Percentiles rank a stretch among this genome's conserved stretches.
phyloP scores from a whole-genome alignment of 2,888 invertebrate species.

The Polydrusus tereticollis region DNA sequence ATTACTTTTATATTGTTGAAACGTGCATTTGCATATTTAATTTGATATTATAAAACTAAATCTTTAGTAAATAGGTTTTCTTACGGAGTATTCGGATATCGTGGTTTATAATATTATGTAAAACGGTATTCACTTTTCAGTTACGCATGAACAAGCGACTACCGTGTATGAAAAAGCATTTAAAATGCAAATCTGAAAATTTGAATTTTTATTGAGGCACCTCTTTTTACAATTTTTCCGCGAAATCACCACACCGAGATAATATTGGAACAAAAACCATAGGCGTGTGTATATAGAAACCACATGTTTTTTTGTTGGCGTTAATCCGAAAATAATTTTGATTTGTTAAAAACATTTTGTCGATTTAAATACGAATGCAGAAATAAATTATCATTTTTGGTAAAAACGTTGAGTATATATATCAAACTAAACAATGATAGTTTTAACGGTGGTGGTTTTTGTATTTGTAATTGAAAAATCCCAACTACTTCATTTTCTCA shows the following conservation, averaged over 20 bases:
- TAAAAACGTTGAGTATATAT: not conserved
- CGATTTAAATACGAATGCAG: not conserved
- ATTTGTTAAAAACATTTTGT: not conserved
- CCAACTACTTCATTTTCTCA: no score
- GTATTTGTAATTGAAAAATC: no score
- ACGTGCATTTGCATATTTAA: not conserved
- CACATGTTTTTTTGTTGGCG: not conserved
- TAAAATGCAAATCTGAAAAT: conserved; percentile 66
- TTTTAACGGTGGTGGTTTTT: not conserved
- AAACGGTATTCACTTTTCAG: conserved; percentile 59
- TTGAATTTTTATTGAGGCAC: conserved; percentile 65
- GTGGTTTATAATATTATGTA: conserved; percentile 53
- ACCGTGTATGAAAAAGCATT: conserved; percentile 65
- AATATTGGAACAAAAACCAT: conserved; percentile 28
- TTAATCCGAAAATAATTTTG: conserved; percentile 13
- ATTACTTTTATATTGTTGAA: not conserved
- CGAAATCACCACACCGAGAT: conserved; percentile 36
- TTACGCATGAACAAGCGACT: conserved; percentile 61
- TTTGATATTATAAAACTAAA: conserved; percentile 14
- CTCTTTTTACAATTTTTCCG: conserved; percentile 46
- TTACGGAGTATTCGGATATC: conserved; percentile 38
- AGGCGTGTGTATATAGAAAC: conserved; percentile 4
- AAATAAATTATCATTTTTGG: conserved; percentile 4
- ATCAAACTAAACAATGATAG: not conserved
- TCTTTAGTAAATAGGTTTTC: conserved; percentile 12